phyloP scores from a whole-genome alignment of 2,888 invertebrate genomes.

The Pyrrhosoma nymphula region DNA sequence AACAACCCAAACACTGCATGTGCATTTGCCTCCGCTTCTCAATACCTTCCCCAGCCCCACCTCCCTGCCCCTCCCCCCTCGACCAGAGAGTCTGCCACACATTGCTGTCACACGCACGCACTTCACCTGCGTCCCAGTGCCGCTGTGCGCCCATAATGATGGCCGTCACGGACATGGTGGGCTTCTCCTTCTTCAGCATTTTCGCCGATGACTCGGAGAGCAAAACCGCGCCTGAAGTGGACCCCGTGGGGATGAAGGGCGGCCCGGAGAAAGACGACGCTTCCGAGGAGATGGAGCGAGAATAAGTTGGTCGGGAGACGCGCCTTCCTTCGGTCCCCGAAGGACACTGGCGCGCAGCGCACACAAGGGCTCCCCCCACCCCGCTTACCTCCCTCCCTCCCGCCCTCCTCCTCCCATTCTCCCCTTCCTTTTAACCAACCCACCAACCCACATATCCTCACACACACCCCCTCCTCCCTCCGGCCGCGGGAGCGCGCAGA shows the following conservation, averaged over 20 bases:
- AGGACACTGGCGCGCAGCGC: conserved; percentile 78
- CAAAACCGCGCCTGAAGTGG: too few relatives aligned
- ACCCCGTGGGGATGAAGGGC: too few relatives aligned
- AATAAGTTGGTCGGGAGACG: conserved; percentile 75
- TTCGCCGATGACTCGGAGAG: background rate
- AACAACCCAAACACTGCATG: too few relatives aligned
- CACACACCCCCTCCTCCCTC: conserved; percentile 76
- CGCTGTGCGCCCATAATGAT: conserved; percentile 85
- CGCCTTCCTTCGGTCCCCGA: conserved; percentile 80
- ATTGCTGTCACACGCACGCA: too few relatives aligned
- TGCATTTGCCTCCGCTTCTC: too few relatives aligned
- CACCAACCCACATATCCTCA: background rate
- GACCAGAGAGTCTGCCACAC: too few relatives aligned
- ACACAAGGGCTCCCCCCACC: conserved; percentile 77
- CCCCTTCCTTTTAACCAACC: conserved; percentile 70
- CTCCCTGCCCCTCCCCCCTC: too few relatives aligned
- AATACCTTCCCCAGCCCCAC: too few relatives aligned
- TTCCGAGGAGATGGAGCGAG: too few relatives aligned
- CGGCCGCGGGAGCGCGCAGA: conserved; percentile 72
- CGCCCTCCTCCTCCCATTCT: conserved; percentile 74
- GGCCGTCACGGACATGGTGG: conserved; percentile 91
- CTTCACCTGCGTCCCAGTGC: conserved; percentile 81
- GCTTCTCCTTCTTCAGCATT: conserved; percentile 92
- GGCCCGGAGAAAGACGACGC: too few relatives aligned
- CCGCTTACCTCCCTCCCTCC: conserved; percentile 72